A percentile compares a stretch with the other conserved stretches of the same genome.
Conservation (phyloP, 2,797 vertebrate genomes). For the Setipinna tenuifilis region DNA sequence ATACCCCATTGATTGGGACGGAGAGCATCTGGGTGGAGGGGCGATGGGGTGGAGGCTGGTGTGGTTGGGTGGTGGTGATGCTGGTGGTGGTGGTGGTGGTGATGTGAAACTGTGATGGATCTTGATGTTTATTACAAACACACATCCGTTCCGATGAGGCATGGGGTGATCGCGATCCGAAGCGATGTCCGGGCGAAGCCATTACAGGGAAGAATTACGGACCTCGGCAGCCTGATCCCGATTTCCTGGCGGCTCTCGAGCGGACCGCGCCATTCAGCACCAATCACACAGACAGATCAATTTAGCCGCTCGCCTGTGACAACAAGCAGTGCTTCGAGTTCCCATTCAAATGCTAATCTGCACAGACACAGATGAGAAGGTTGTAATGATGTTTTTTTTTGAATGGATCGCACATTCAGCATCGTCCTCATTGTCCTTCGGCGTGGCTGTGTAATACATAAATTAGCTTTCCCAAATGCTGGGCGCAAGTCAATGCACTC, state of each 20-base stretch:
- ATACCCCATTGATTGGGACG: constrained; percentile 63
- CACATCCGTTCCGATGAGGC: constrained; percentile 63
- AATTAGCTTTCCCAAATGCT: constrained; percentile 17
- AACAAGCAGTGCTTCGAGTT: constrained; percentile 56
- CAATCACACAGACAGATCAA: constrained; percentile 68
- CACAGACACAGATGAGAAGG: constrained; percentile 33
- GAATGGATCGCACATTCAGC: neutral
- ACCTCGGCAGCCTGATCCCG: constrained; percentile 34
- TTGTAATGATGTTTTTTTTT: neutral
- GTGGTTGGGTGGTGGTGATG: constrained; percentile 16
- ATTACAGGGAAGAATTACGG: constrained; percentile 64
- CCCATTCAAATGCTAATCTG: constrained; percentile 60
- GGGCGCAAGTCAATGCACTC: neutral
- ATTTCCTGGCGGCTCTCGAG: constrained; percentile 42
- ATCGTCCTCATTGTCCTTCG: constrained; percentile 37
- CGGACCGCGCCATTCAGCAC: constrained; percentile 50
- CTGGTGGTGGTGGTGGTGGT: constrained; percentile 12
- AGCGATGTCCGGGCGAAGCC: constrained; percentile 41
- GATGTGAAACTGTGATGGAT: constrained; percentile 64
- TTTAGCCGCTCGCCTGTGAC: constrained; percentile 64
- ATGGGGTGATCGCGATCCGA: constrained; percentile 46
- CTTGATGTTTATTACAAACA: constrained; percentile 60
- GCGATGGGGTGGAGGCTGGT: neutral
- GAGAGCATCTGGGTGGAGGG: constrained; percentile 54
- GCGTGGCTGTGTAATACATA: neutral